Evolutionary conservation across 2,888 invertebrate species (phyloP), one percentile per base, ranked within the genome.

Genomic region (Ichneumoninae sp.): DNA sequence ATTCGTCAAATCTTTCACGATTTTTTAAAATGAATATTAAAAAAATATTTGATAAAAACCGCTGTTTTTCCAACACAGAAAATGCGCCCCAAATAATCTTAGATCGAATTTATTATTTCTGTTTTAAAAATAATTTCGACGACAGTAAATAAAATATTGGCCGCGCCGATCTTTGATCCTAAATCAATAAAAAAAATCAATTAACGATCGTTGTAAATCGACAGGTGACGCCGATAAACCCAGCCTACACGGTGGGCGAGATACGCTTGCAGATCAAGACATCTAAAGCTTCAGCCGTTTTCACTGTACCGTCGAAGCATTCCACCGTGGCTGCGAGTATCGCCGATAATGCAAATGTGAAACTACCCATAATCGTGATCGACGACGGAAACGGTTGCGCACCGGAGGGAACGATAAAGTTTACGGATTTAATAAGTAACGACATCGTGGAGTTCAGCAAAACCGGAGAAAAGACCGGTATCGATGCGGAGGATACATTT

Each of bases 401-500:
- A 16, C 87, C 88, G 0, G 57, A 79, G 1, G 87, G 85, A 3
- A 76, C 87, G 6, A 87, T 90, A n/a, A 87, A 88, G 36, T 87
- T 91, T 60, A 60, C 77, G 1, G 89, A 89, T 44, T 60, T 89
- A 6, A 50, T 89, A 0, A 54, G 69, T 6, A 85, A 88, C 6
- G 84, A 85, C 26, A 71, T 90, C 63, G 87, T 88, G 33, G 88
- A 88, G 52, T 87, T 87, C 69, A 77, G 85, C 36, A 81, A 85
- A 80, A 85, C 65, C 6, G 83, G 70, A 8, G 78, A 83, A 50
- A 85, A 83, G 50, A 84, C 44, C 7, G 71, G 44, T 8, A 7
- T 66, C 52, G 50, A 83, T 70, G 5, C 36, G 5, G 95, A 96
- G 16, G 97, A 97, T 88, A 92, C 96, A 5, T 95, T 95, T 0